phyloP scores from a whole-genome alignment of 2,113 vertebrate genomes.

The Eurypyga helias region DNA sequence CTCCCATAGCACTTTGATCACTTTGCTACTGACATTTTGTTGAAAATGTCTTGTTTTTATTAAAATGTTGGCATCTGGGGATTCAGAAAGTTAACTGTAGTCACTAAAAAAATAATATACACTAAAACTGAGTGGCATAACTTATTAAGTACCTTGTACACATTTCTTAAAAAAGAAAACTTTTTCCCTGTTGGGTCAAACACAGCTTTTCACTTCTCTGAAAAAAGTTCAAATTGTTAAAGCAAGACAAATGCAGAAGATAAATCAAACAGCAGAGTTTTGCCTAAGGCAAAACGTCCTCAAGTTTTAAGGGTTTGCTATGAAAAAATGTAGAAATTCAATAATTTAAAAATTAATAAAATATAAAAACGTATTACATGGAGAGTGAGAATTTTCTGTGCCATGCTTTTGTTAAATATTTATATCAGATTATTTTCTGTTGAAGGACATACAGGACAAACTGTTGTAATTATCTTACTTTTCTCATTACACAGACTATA shows the following conservation, averaged over 20 bases:
- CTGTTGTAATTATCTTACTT: neutral
- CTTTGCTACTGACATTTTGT: conserved; percentile 77
- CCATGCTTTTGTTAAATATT: conserved; percentile 39
- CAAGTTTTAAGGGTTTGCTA: conserved; percentile 38
- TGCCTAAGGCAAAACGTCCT: conserved; percentile 44
- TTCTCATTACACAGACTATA: neutral
- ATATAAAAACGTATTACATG: conserved; percentile 26
- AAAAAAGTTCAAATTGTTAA: conserved; percentile 71
- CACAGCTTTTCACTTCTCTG: conserved; percentile 63
- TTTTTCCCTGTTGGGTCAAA: conserved; percentile 72
- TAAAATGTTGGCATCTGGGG: conserved; percentile 78
- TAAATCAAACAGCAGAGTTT: conserved; percentile 66
- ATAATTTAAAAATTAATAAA: conserved; percentile 61
- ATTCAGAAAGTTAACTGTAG: conserved; percentile 77
- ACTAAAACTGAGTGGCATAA: conserved; percentile 71
- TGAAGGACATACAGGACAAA: conserved; percentile 11
- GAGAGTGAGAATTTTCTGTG: neutral
- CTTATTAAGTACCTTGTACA: conserved; percentile 77
- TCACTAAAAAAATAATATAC: conserved; percentile 72
- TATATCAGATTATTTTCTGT: neutral
- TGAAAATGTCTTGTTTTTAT: conserved; percentile 83
- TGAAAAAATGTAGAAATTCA: conserved; percentile 1
- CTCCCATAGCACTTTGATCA: conserved; percentile 82
- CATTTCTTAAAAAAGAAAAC: conserved; percentile 72
- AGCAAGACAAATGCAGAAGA: conserved; percentile 62